These are phyloP conservation scores for Megaceryle torquata DNA, from an alignment of 2,113 vertebrate species.

Conservation along the genomic window DNA sequence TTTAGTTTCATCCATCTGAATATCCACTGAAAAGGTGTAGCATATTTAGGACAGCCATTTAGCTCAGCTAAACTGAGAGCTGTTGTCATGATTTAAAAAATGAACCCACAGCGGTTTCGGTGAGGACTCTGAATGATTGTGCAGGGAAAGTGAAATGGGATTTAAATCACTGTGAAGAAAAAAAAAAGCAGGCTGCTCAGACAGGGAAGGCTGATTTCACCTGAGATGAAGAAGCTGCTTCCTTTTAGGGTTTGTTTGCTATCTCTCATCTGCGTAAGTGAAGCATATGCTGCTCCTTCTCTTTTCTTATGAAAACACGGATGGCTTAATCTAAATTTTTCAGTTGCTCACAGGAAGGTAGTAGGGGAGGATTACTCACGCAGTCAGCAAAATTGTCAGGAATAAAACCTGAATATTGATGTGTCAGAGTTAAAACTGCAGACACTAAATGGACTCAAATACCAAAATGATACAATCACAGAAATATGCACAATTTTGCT, in stretches of 20 bases:
- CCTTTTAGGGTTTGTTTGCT: neutral
- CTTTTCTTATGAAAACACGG: neutral
- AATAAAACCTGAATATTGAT: neutral
- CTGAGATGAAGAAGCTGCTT: neutral
- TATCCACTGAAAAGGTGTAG: neutral
- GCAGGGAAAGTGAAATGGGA: neutral
- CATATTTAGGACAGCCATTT: neutral
- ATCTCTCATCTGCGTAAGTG: neutral
- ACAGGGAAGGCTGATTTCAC: neutral
- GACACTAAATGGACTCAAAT: neutral
- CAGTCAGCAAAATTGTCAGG: neutral
- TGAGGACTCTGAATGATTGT: neutral
- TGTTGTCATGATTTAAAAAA: neutral
- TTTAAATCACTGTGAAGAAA: neutral
- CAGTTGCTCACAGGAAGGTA: neutral
- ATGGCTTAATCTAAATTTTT: neutral
- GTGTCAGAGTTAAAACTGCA: neutral
- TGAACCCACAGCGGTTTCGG: neutral
- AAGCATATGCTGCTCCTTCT: neutral
- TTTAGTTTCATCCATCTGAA: neutral
- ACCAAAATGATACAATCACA: neutral
- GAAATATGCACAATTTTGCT: neutral
- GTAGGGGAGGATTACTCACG: neutral
- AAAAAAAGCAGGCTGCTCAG: neutral
- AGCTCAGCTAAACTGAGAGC: neutral